These are phyloP conservation scores for Clepsis dumicolana DNA, from an alignment of 2,888 invertebrate genomes.

Conservation along the genomic window DNA sequence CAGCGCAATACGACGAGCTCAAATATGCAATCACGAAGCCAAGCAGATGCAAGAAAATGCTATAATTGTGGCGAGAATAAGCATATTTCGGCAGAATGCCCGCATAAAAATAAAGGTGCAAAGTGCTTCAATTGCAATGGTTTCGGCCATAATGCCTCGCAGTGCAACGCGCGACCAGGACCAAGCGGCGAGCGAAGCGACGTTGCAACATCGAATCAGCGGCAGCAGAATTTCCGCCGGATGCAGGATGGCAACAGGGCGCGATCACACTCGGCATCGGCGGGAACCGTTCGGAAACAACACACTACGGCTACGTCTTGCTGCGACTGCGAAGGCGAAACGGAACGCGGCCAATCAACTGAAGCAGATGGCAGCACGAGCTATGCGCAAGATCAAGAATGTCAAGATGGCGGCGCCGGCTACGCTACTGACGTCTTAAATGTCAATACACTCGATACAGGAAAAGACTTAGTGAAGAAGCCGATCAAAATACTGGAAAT, in stretches of 20 bases:
- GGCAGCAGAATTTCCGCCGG: too few species aligned
- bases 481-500: too few species aligned
- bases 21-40: background rate
- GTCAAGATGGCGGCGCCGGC: background rate
- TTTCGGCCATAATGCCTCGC: background rate
- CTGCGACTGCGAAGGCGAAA: background rate
- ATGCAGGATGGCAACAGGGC: background rate
- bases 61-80: background rate
- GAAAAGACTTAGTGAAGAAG: too few species aligned
- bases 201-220: background rate
- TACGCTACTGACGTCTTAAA: background rate
- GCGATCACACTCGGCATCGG: background rate
- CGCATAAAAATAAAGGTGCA: background rate
- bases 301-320: background rate
- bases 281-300: background rate
- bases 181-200: background rate
- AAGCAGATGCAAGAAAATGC: background rate
- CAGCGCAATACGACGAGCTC: background rate
- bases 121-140: conserved; percentile 8
- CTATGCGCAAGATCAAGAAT: too few species aligned
- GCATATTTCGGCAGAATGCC: conserved; percentile 6
- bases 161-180: background rate
- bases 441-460: too few species aligned
- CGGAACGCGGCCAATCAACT: background rate
- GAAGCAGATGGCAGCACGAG: background rate